Evolutionary conservation across 2,113 vertebrate species (phyloP).

Genomic region (Clinocottus analis): DNA sequence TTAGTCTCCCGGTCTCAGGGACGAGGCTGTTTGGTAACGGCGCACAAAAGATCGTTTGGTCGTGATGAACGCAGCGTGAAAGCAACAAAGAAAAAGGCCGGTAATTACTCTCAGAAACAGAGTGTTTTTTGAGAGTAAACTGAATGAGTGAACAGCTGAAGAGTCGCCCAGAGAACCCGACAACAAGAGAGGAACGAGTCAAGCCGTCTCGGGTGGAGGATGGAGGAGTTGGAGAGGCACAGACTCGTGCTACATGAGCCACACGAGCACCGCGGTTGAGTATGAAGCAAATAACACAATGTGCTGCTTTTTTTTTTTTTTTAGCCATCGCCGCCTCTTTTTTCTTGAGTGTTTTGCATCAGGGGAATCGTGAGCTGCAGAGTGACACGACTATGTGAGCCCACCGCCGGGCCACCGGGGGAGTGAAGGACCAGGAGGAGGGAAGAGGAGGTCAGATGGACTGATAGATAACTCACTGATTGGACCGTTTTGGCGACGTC

Average conservation of each 20-base stretch:
- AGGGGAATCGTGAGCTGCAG: no score
- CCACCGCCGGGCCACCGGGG: no score
- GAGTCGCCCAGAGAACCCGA: slow-evolving; percentile 26
- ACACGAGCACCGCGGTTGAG: not conserved
- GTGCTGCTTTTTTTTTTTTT: slow-evolving; percentile 6
- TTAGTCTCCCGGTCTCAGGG: not conserved
- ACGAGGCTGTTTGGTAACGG: not conserved
- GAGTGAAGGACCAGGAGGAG: no score
- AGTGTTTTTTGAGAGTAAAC: no score
- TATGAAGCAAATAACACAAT: slow-evolving; percentile 14
- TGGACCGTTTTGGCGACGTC: not conserved
- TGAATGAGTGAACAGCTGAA: slow-evolving; percentile 47
- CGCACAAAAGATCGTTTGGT: slow-evolving; percentile 10
- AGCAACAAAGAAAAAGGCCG: not conserved
- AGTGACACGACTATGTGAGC: no score
- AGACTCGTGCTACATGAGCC: not conserved
- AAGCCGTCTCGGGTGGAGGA: slow-evolving; percentile 47
- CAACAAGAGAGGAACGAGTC: slow-evolving; percentile 31
- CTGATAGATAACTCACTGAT: not conserved
- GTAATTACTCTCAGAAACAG: slow-evolving; percentile 34
- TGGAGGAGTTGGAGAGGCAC: slow-evolving; percentile 50
- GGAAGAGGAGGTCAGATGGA: not conserved
- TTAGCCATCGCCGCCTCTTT: slow-evolving; percentile 24
- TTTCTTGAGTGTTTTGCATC: no score
- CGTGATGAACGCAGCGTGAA: slow-evolving; percentile 13